Evolutionary conservation across 30 jellyfish, hydroid and myxozoan species (phyloP).

Genomic region (Turritopsis rubra): DNA sequence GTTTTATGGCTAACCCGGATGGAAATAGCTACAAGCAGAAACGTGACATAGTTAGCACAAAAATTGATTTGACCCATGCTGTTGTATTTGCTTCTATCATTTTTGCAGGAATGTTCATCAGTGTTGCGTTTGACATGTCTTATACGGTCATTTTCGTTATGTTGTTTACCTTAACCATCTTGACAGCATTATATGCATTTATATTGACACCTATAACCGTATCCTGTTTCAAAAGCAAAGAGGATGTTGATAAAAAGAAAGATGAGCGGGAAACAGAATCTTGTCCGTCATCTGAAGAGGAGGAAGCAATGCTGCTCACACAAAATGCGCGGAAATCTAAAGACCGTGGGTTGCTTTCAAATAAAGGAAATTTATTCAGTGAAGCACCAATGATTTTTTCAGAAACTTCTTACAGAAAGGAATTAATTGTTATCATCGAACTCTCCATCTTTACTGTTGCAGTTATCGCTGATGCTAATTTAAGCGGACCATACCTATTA

Average conservation of each 20-base stretch:
- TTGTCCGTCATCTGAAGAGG: not conserved
- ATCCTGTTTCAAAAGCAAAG: not conserved
- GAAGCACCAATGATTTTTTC: slow-evolving; percentile 45
- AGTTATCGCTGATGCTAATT: slow-evolving; percentile 15
- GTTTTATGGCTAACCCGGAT: slow-evolving; percentile 13
- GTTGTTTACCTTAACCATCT: slow-evolving; percentile 16
- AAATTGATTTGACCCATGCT: slow-evolving; percentile 6
- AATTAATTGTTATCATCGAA: slow-evolving; percentile 10
- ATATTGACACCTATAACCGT: slow-evolving; percentile 20
- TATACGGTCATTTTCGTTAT: slow-evolving; percentile 23
- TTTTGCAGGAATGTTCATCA: slow-evolving; percentile 13
- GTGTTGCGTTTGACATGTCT: not conserved
- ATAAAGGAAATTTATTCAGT: slow-evolving; percentile 4
- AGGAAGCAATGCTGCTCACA: not conserved
- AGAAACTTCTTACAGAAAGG: slow-evolving; percentile 26
- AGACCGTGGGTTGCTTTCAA: slow-evolving; percentile 21
- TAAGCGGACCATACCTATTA: slow-evolving; percentile 29
- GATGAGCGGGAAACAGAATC: not conserved
- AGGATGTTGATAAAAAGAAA: slow-evolving; percentile 1
- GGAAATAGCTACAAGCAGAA: not conserved
- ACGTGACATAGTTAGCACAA: not conserved
- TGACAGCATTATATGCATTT: slow-evolving; percentile 1
- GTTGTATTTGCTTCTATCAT: slow-evolving; percentile 13
- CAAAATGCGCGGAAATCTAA: slow-evolving; percentile 9
- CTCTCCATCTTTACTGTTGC: slow-evolving; percentile 32